Evolutionary conservation across 2,888 invertebrate species (phyloP).

Genomic region (Argynnis bischoffii): DNA sequence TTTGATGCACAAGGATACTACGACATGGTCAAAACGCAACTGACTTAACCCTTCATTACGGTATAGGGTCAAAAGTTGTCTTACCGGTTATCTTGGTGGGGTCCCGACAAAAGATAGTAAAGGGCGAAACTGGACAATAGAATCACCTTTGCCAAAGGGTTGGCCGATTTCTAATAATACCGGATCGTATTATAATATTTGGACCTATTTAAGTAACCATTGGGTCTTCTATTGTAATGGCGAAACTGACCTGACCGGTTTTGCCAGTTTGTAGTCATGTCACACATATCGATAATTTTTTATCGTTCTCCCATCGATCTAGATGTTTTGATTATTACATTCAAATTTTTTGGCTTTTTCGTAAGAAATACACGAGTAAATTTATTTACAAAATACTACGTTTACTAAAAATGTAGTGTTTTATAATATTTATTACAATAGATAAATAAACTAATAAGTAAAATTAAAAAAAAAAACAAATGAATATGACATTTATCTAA

Average conservation of each 20-base stretch:
- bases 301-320: conserved; percentile 31
- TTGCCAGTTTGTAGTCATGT: conserved; percentile 49
- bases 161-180: conserved; percentile 59
- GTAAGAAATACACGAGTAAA: too few relatives aligned
- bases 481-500: too few relatives aligned
- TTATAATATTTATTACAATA: too few relatives aligned
- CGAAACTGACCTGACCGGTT: conserved; percentile 81
- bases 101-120: conserved; percentile 60
- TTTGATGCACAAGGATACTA: conserved; percentile 31
- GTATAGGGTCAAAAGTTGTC: conserved; percentile 75
- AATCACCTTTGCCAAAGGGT: conserved; percentile 55
- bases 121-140: conserved; percentile 78
- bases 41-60: conserved; percentile 68
- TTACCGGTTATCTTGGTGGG: conserved; percentile 79
- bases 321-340: background rate
- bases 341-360: too few relatives aligned
- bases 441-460: too few relatives aligned
- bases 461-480: too few relatives aligned
- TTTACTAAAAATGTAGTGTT: too few relatives aligned
- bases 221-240: conserved; percentile 74
- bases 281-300: conserved; percentile 39
- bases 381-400: too few relatives aligned
- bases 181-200: conserved; percentile 76
- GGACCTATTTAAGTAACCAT: conserved; percentile 82
- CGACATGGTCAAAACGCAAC: conserved; percentile 67